Base-by-base conservation (phyloP, 2,888 invertebrate species). In the Drosophila emarginata region DNA sequence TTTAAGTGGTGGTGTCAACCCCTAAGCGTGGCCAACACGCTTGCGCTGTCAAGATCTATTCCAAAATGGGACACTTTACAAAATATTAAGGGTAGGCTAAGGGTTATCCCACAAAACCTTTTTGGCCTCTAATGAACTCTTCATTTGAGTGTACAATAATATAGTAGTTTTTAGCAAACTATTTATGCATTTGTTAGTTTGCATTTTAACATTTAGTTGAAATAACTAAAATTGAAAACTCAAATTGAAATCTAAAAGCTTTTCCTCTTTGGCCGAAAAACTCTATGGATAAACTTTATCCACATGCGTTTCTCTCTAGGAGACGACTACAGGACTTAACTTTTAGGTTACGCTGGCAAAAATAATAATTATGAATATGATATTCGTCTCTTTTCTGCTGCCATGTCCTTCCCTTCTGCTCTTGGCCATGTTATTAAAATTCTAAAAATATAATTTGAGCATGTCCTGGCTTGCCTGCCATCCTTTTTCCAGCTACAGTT, bases 361-460 rank as follows among this genome's bases (percentile, higher is more conserved):
- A 87, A 87, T 84, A 81, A 83, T 81, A 86, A 84, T 86, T 80
- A 84, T 81, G 77, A 78, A 75, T 74, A 78, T 80, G 69, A 79
- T 84, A 80, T 77, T 78, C 64, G 28, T 15, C 18, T 26, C 64
- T 40, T 60, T 56, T 36, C 37, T 45, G 40, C 45, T 7, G 7
- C 12, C 62, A 40, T 37, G 14, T 28, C 50, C 58, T 14, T n/a
- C 50, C 9, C 32, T 18, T 15, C 14, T 61, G 64, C 74, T 61
- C 50, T 40, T 76, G 73, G 61, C 53, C 72, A 60, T 78, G 69
- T 67, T 79, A 79, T 79, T 80, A 84, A 80, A 79, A 77, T 74
- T 80, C 77, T 72, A 80, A 86, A 83, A 78, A 81, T 78, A 78
- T 75, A 78, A 64, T 78, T 70, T 72, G 37, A 64, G 64, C 74